These are phyloP conservation scores for Microtus oregoni DNA, from an alignment of 2,113 vertebrate genomes.

Conservation along the genomic window DNA sequence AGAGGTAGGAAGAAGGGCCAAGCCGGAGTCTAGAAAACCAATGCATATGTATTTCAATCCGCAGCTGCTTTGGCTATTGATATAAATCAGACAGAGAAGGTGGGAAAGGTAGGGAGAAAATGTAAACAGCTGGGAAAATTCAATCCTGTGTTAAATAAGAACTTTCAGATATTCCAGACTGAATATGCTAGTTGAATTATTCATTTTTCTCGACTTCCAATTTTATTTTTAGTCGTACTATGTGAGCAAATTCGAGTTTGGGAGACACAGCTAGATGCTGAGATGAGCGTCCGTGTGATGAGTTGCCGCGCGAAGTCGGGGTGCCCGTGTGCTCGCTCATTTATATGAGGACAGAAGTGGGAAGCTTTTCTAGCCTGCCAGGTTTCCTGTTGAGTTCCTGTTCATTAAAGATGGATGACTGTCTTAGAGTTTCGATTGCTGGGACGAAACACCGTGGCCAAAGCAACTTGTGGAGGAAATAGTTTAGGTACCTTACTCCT, in stretches of 20 bases:
- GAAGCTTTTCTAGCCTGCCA: neutral
- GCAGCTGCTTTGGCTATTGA: conserved; percentile 42
- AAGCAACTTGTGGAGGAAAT: neutral
- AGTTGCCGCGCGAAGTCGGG: neutral
- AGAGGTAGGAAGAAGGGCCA: neutral
- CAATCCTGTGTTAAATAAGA: conserved; percentile 38
- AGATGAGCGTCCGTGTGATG: neutral
- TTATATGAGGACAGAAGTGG: neutral
- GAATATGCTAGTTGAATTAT: conserved; percentile 59
- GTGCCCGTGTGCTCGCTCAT: neutral
- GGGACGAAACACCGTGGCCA: neutral
- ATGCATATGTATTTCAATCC: neutral
- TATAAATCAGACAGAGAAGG: conserved; percentile 51
- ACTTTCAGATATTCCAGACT: conserved; percentile 66
- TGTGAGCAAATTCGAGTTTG: neutral
- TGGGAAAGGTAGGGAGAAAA: neutral
- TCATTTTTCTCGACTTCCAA: conserved; percentile 48
- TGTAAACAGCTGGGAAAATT: conserved; percentile 51
- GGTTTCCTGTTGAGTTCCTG: neutral
- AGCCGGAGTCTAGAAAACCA: conserved; percentile 9
- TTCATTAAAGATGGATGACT: conserved; percentile 41
- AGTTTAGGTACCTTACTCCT: neutral
- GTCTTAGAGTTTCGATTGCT: neutral
- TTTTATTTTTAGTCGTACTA: conserved; percentile 49
- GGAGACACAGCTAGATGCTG: neutral